Base-by-base conservation (phyloP, 2,888 invertebrate species). In the Melanophora roralis region DNA sequence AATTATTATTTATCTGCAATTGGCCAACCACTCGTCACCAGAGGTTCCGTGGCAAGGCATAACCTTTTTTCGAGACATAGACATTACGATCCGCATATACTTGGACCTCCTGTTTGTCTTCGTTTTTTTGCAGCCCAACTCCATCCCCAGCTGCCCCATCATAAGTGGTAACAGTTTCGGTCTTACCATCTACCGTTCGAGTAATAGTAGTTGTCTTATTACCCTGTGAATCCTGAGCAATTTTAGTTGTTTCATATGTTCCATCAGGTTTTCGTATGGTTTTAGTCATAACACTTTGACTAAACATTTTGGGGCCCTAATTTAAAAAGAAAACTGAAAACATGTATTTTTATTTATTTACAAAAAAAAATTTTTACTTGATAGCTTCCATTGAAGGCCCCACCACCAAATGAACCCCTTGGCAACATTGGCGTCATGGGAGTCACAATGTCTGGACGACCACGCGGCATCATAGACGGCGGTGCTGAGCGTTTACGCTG, bases 121-220 rank as follows among this genome's bases (percentile, higher is more conserved):
- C 53, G 12, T 75, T 19, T 23, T 55, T 62, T 60, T 67, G 45
- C 11, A 45, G 45, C 21, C 49, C 71, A 47, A 57, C 75, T 21
- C 78, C 68, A 19, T 72, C 83, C 0, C 60, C 78, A 45, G 68
- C 69, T 14, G 62, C 45, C 7, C 83, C 81, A 14, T 85, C 86
- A 40, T 86, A 84, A 14, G 86, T 86, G 0, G 89, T 87, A 2
- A 85, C 81, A 2, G 88, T 89, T 84, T 90, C 89, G 32, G 87
- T 85, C 76, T 88, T 87, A 0, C 90, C 90, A 74, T 89, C 84
- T 2, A 86, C 81, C 21, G 86, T 85, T 27, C 89, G 88, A 21
- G 92, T 92, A 36, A 93, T 87, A n/a, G 91, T 92, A 11, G 91
- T 92, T 83, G 92, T 92, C 82, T 91, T 91, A 83, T 92, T 92